Percentiles rank a stretch among this genome's conserved stretches.
Conservation (phyloP, 2,888 invertebrate species). For the Eudemis profundana region DNA sequence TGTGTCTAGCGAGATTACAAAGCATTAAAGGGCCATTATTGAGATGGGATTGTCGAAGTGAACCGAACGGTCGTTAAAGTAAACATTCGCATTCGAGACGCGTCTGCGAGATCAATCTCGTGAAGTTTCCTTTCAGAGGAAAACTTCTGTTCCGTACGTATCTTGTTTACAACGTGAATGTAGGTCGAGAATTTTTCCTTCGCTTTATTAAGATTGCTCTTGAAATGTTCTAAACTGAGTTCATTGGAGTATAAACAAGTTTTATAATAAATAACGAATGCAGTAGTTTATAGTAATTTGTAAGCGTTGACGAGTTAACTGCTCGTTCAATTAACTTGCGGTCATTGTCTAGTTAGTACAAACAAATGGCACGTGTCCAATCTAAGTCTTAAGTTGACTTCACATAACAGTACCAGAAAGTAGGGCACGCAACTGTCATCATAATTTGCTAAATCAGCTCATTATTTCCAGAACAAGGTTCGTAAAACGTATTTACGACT, state of each 20-base stretch:
- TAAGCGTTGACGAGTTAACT: not conserved
- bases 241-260: constrained; percentile 9
- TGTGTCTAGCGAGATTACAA: constrained; percentile 24
- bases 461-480: too few relatives aligned
- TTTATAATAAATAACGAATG: constrained; percentile 1
- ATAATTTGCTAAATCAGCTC: too few relatives aligned
- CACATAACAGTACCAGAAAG: not conserved
- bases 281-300: constrained; percentile 1
- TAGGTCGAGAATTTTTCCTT: constrained; percentile 45
- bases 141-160: constrained; percentile 36
- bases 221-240: constrained; percentile 22
- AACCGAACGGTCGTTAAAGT: constrained; percentile 30
- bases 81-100: constrained; percentile 21
- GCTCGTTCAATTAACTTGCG: not conserved
- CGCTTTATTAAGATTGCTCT: constrained; percentile 38
- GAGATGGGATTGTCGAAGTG: constrained; percentile 32
- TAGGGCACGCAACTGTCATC: too few relatives aligned
- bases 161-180: constrained; percentile 49
- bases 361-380: too few relatives aligned
- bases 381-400: not conserved
- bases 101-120: constrained; percentile 35
- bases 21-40: constrained; percentile 29
- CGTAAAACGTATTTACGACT: too few relatives aligned
- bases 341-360: not conserved
- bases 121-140: constrained; percentile 27